Base-by-base conservation (phyloP, 1,140 invertebrate species). In the Cataglyphis hispanica region DNA sequence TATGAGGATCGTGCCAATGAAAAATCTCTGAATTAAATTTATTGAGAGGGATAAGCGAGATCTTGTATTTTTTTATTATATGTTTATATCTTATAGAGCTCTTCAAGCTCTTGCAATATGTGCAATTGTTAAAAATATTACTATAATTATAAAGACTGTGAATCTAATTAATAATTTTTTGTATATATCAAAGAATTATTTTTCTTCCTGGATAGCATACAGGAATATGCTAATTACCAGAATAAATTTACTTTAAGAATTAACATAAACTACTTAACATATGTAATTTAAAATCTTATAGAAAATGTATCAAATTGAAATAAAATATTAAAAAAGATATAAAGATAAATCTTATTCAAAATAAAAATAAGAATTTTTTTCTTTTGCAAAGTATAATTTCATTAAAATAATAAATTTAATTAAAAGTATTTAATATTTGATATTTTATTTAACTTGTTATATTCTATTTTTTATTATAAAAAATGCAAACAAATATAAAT, bases 51-150 rank as follows among this genome's bases (percentile, higher is more conserved):
- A 40, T 77, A 31, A 56, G 7, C 10, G 13, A 43, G 13, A 53
- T 40, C 67, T 80, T 69, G 27, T 72, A 72, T 81, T 74, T 83
- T 72, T 81, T 83, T 83, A 83, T 83, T 83, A 19, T 50, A 43
- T 13, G 34, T 83, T 83, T 61, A 37, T 60, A 83, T 83, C 43
- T 13, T 27, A 22, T 58, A n/a, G 19, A 1, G 34, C 72, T 60
- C 22, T 75, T 37, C 25, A 34, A 75, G 53, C 25, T 46, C 27
- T 22, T 31, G 25, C 27, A 37, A 22, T n/a, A 16, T 60, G 53
- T 60, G 53, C 53, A 74, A 58, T 58, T 43, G 27, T 31, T 81
- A 58, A 31, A 31, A 70, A 72, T 69, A 40, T 27, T 58, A 50
- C 13, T 50, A 27, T 31, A 60, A 11, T 83, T n/a, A 58, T n/a